Base-by-base conservation (phyloP, 2,797 vertebrate species). In the Phalanger gymnotis region DNA sequence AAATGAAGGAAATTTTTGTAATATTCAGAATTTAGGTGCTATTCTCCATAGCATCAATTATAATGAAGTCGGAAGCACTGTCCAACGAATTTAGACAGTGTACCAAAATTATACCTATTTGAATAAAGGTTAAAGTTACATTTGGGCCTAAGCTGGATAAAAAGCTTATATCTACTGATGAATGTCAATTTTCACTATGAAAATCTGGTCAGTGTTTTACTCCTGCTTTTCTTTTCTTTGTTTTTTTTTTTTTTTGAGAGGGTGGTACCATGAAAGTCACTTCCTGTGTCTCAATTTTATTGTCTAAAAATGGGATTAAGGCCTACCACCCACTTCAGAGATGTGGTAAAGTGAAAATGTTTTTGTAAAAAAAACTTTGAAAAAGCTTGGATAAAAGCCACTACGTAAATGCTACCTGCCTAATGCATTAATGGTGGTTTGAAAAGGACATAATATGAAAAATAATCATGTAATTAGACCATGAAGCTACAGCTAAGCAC, bases 381-480 rank as follows among this genome's bases (percentile, higher is more conserved):
- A 91, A 95, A 47, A 95, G 52, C 47, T 90, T 89, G n/a, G 53
- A 90, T 91, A 90, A 51, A 54, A 94, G 89, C 57, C 87, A 91
- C 52, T 54, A 1, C 54, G 0, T 92, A 94, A 58, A 52, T 94
- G 47, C 0, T 16, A 51, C 34, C 92, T 92, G 54, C 51, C 58
- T 93, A 34, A 4, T 19, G 25, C 30, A 22, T 47, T 89, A 93
- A 90, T 12, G 54, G 56, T 53, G 12, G 53, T 81, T 92, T 57
- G 57, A 92, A 92, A 94, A 94, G 53, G 90, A 90, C 92, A 94
- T 92, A 94, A 95, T 90, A 96, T 94, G 90, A 95, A 95, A 81
- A 94, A 58, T 91, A 97, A 94, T 97, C 94, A 7, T 19, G 66
- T 91, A 96, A 95, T 95, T 91, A 90, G 93, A 89, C 89, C 90